Conservation (phyloP, 2,888 invertebrate genomes). For the Caenorhabditis virilis region DNA sequence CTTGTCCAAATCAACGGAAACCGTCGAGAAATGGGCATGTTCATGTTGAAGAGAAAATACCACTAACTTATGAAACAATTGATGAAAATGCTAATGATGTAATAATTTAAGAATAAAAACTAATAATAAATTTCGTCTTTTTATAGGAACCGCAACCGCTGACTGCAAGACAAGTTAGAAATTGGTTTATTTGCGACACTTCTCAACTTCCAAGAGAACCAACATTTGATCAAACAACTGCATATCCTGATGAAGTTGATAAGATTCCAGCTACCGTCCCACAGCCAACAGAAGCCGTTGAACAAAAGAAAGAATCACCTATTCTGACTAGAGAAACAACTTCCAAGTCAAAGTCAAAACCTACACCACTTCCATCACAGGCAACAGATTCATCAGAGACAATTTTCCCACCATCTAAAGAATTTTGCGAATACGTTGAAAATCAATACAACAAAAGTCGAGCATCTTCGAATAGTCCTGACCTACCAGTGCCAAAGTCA, state of each 20-base stretch:
- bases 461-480: constrained; percentile 24
- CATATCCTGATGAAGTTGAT: neutral
- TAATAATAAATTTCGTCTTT: no score
- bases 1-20: constrained; percentile 21
- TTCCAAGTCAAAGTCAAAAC: no score
- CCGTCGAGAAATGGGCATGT: constrained; percentile 31
- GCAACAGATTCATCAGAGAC: constrained; percentile 18
- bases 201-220: constrained; percentile 63
- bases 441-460: constrained; percentile 30
- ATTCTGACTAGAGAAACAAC: no score
- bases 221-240: constrained; percentile 36
- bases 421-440: constrained; percentile 30
- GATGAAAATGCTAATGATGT: constrained; percentile 26
- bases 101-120: neutral
- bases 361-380: no score
- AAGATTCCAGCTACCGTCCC: constrained; percentile 3
- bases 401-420: constrained; percentile 31
- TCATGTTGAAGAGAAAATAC: constrained; percentile 24
- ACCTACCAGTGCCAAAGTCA: constrained; percentile 16
- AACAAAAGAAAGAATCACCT: constrained; percentile 31
- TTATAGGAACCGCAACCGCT: constrained; percentile 32
- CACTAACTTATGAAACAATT: constrained; percentile 28
- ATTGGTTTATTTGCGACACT: constrained; percentile 65
- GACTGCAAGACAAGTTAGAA: constrained; percentile 44
- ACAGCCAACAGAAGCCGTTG: constrained; percentile 10